Percentiles rank a stretch among this genome's conserved stretches.
Conservation (phyloP, 1,140 invertebrate species). For the silkworm (Bombyx mori) region DNA sequence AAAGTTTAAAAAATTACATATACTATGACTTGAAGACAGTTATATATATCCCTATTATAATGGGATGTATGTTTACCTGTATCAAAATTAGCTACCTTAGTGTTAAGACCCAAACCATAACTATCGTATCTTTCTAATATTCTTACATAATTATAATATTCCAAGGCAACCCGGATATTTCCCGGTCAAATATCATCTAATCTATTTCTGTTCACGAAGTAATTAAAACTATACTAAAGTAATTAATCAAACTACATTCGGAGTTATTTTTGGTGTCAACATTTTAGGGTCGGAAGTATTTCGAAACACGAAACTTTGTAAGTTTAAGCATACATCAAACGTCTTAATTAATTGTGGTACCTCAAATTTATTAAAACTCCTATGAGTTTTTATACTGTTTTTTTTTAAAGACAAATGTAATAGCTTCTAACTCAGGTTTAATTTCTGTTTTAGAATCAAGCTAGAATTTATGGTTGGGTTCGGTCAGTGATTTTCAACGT, state of each 20-base stretch:
- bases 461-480: neutral
- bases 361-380: neutral
- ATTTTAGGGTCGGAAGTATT: neutral
- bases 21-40: too few relatives aligned
- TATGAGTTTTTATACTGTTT: neutral
- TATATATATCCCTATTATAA: too few relatives aligned
- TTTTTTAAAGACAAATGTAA: neutral
- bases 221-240: constrained; percentile 7
- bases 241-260: constrained; percentile 6
- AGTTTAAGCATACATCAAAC: neutral
- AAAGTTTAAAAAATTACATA: too few relatives aligned
- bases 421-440: too few relatives aligned
- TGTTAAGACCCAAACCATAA: too few relatives aligned
- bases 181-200: too few relatives aligned
- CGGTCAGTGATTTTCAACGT: too few relatives aligned
- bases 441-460: neutral
- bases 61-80: too few relatives aligned
- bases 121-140: too few relatives aligned
- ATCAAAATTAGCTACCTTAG: too few relatives aligned
- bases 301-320: neutral
- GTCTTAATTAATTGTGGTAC: neutral
- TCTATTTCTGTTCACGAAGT: neutral
- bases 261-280: constrained; percentile 5
- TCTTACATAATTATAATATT: too few relatives aligned
- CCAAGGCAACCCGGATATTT: too few relatives aligned